Percentiles rank a stretch among this genome's conserved stretches.
phyloP scores from a whole-genome alignment of 1,140 invertebrate species.

The Drosophila mojavensis region DNA sequence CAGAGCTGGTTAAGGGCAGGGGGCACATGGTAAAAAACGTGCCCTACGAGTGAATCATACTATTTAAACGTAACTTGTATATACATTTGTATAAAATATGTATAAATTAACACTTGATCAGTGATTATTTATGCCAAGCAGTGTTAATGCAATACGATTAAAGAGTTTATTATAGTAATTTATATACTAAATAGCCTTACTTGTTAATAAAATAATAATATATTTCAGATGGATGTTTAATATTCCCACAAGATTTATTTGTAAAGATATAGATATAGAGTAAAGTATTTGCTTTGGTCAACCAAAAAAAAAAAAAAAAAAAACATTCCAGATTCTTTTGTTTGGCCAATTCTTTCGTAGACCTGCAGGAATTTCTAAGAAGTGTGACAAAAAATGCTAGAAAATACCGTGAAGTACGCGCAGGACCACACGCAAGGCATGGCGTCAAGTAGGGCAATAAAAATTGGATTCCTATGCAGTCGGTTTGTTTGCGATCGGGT shows the following conservation, averaged over 20 bases:
- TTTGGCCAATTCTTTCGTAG: neutral
- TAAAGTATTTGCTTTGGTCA: neutral
- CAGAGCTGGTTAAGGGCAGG: neutral
- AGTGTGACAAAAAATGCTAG: conserved; percentile 38
- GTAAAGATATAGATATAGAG: neutral
- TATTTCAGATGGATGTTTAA: too few species aligned
- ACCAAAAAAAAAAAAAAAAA: neutral
- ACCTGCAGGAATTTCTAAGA: conserved; percentile 33
- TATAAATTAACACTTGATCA: neutral
- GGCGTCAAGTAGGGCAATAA: conserved; percentile 66
- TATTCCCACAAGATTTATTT: too few species aligned
- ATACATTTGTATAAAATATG: too few species aligned
- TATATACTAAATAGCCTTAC: too few species aligned
- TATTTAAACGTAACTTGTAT: too few species aligned
- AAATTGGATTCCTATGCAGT: conserved; percentile 10
- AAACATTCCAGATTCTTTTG: conserved; percentile 6
- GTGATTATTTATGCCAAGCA: too few species aligned
- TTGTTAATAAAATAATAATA: too few species aligned
- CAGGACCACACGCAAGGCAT: conserved; percentile 47
- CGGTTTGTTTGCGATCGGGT: conserved; percentile 16
- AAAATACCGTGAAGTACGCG: conserved; percentile 4
- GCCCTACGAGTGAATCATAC: too few species aligned
- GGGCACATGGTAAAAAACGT: neutral
- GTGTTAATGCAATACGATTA: too few species aligned
- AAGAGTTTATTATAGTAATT: too few species aligned